Conservation (phyloP, 2,113 vertebrate species). For the Leucoraja erinaceus region DNA sequence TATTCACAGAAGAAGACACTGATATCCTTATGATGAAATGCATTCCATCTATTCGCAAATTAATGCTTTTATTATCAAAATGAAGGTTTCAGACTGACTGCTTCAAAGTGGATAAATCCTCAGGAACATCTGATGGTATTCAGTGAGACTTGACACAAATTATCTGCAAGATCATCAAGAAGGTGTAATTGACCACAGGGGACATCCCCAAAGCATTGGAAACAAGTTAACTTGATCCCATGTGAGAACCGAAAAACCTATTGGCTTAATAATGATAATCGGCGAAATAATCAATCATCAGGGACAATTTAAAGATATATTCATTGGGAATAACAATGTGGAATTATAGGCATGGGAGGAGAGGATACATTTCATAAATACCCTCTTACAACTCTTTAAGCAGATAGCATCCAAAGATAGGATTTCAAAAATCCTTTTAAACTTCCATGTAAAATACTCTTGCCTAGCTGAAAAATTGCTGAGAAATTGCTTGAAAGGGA, state of each 20-base stretch:
- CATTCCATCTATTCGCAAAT: background rate
- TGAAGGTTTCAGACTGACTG: background rate
- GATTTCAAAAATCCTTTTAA: background rate
- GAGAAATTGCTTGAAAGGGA: background rate
- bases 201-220: background rate
- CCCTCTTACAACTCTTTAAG: background rate
- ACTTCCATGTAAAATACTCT: background rate
- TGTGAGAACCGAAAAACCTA: background rate
- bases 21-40: background rate
- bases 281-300: background rate
- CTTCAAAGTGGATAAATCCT: background rate
- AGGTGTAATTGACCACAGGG: background rate
- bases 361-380: background rate
- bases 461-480: background rate
- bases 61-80: conserved; percentile 3
- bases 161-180: background rate
- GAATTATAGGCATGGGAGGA: background rate
- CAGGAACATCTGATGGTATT: background rate
- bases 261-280: background rate
- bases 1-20: conserved; percentile 10
- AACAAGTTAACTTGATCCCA: background rate
- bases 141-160: background rate
- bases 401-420: background rate
- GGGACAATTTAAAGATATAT: background rate
- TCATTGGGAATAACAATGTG: background rate